These are phyloP conservation scores for Numenius phaeopus DNA, from an alignment of 2,797 vertebrate genomes.

Conservation along the genomic window DNA sequence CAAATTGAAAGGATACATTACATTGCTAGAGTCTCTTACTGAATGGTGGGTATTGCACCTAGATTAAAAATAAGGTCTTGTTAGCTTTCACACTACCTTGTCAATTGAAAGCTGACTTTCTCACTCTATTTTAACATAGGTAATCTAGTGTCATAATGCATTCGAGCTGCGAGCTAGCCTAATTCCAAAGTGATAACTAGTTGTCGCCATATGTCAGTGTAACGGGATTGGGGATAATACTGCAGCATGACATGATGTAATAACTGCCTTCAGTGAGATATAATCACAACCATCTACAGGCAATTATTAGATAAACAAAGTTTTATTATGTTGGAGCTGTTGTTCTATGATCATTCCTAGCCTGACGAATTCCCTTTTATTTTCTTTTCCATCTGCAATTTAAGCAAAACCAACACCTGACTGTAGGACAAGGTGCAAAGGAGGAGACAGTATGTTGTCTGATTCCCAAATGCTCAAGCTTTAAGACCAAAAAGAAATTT, in stretches of 20 bases:
- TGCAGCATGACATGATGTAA: neutral
- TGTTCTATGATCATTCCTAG: neutral
- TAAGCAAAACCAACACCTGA: neutral
- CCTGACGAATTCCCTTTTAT: neutral
- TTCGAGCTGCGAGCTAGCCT: neutral
- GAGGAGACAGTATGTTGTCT: neutral
- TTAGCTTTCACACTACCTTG: neutral
- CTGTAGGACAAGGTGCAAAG: neutral
- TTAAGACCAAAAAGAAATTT: neutral
- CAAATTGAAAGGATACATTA: neutral
- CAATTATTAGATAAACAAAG: neutral
- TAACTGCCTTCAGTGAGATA: neutral
- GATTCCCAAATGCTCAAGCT: neutral
- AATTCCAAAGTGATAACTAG: slow-evolving; percentile 21
- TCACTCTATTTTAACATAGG: neutral
- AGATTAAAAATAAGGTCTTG: neutral
- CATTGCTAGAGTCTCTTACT: neutral
- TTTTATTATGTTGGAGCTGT: neutral
- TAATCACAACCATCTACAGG: neutral
- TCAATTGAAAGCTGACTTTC: neutral
- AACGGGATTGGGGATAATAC: neutral
- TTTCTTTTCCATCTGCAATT: neutral
- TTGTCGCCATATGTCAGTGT: neutral
- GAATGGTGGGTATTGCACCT: neutral
- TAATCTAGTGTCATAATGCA: neutral